Base-by-base conservation (phyloP, 2,113 vertebrate genomes). In the Labrus mixtus region DNA sequence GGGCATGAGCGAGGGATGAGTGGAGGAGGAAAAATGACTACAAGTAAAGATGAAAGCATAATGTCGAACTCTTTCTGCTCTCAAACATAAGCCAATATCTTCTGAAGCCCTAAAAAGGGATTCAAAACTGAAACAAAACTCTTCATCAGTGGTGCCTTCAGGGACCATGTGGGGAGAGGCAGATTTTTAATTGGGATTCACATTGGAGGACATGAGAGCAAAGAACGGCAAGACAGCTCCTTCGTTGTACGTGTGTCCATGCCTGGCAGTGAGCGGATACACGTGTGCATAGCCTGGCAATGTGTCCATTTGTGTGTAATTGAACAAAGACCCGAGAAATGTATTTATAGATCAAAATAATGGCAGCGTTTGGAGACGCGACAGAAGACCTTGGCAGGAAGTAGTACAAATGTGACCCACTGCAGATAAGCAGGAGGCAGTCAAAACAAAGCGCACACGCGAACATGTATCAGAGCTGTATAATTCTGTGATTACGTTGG, bases 261-360 rank as follows among this genome's bases (percentile, higher is more conserved):
- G 62, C 8, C 25, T 55, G 54, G 19, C 53, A 61, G 58, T 58
- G 78, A 39, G 10, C 12, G 66, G 39, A 55, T 71, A 9, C 37
- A 51, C 25, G 55, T 76, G 62, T 73, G 78, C 59, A 20, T n/a
- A 19, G 33, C 72, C 46, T 71, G 57, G 70, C 68, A 63, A 59
- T 68, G 60, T 57, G 65, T 64, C 77, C 41, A 45, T 82, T 65
- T 85, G 33, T 4, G 58, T 60, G 58, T 25, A 20, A 60, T 15
- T 70, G 58, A 83, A 82, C 58, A 87, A 75, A 83, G 58, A 73
- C 48, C 71, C 33, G 48, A 69, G 73, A 71, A 46, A 80, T 80
- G 61, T 89, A 92, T 91, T 90, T 90, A 87, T 89, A 83, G 84
- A 90, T 86, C 79, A 85, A 81, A 90, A 84, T 83, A 82, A 78